phyloP scores from a whole-genome alignment of 2,113 vertebrate genomes.

The Pseudorasbora parva region DNA sequence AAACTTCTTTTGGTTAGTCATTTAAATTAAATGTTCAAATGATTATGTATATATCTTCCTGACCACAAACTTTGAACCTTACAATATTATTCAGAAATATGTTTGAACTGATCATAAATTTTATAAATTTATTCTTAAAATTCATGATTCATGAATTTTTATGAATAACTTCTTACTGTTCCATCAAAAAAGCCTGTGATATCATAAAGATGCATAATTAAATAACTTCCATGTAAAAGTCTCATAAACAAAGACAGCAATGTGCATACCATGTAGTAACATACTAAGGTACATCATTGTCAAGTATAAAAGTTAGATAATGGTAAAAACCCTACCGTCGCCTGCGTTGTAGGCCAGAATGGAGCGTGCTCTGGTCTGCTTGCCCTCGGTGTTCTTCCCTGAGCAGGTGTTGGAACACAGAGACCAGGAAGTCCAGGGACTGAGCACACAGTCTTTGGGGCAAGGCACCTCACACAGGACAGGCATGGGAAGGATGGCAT shows the following conservation, averaged over 20 bases:
- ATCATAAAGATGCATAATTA: not conserved
- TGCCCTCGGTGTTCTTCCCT: constrained; percentile 95
- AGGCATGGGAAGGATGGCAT: constrained; percentile 93
- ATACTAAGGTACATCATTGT: not conserved
- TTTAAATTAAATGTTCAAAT: too few species aligned
- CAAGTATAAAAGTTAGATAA: not conserved
- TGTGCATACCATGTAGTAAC: not conserved
- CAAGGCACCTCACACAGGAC: constrained; percentile 89
- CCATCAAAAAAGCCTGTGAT: too few species aligned
- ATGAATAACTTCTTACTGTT: too few species aligned
- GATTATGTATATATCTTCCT: too few species aligned
- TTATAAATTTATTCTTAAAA: not conserved
- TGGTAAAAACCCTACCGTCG: constrained; percentile 80
- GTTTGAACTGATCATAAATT: not conserved
- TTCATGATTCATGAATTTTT: too few species aligned
- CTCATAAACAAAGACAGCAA: not conserved
- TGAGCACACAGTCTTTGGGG: constrained; percentile 92
- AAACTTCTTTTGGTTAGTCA: not conserved
- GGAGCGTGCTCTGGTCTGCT: constrained; percentile 87
- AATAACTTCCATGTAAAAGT: too few species aligned
- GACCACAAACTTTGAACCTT: not conserved
- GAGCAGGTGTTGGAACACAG: constrained; percentile 98
- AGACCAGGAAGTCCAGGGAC: constrained; percentile 89
- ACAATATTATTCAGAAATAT: too few species aligned
- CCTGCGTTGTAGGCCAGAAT: constrained; percentile 88